Evolutionary conservation across 2,113 vertebrate species (phyloP), one percentile per base, ranked within the genome.

Genomic region (Anolis sagrei): DNA sequence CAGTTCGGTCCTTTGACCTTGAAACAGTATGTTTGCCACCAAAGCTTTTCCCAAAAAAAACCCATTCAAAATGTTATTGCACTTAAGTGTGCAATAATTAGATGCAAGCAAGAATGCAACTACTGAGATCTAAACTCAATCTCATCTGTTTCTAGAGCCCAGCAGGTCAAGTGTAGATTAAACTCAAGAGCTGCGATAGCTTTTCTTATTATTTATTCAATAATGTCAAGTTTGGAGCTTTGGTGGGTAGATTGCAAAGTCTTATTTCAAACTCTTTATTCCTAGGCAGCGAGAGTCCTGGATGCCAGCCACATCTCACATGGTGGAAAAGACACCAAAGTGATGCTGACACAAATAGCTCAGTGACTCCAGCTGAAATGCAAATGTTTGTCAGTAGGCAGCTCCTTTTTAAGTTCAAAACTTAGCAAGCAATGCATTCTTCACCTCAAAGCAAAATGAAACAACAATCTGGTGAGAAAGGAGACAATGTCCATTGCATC

Each of bases 31-130:
- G 29, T n/a, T 85, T 83, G 82, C 82, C 84, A 83, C 7, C 84
- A 83, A 83, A 51, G 72, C 39, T 86, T 76, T 68, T 81, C 6
- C 44, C 25, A 44, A 76, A 39, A 54, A n/a, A 74, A 80, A 21
- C 87, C 88, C 69, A 44, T 51, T 89, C 79, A 92, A 73, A 91
- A 93, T 95, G 93, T 84, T 79, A 84, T 84, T 87, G 85, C 49
- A 51, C 84, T 91, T 93, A 93, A 95, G 88, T 92, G 90, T 87
- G 85, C 81, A 92, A n/a, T 95, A 96, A 96, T 96, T 90, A 95
- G 91, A 95, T 93, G 90, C 88, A 94, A 93, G 91, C 88, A 90
- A 93, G 89, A 89, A 84, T 19, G 75, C 76, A 75, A 75, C 44
- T 25, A 1, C 7, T 86, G 89, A 91, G 92, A 94, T 92, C 89